A percentile compares a stretch with the other conserved stretches of the same genome.
Conservation (phyloP, 1,140 invertebrate genomes). For the Antheraea pernyi region DNA sequence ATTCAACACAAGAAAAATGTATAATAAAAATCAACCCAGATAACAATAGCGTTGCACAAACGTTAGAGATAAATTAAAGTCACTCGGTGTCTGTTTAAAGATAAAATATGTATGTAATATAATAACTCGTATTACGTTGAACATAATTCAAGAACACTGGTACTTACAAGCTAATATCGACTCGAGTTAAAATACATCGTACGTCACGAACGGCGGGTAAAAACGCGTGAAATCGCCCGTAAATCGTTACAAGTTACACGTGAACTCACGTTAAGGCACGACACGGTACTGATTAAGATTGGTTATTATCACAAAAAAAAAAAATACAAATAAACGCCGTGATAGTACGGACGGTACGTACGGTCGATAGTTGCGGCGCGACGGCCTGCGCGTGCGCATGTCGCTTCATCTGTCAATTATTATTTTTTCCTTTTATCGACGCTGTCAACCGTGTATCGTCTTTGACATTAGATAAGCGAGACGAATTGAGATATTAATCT, state of each 20-base stretch:
- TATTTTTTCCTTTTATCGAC: background rate
- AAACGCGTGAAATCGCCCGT: background rate
- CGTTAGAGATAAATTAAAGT: background rate
- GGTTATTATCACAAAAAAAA: constrained; percentile 13
- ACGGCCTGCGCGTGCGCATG: background rate
- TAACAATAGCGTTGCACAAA: background rate
- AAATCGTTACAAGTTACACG: background rate
- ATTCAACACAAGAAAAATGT: too few species aligned
- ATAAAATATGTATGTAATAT: background rate
- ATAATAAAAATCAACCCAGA: background rate
- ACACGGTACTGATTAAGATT: constrained; percentile 11
- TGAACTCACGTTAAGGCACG: constrained; percentile 7
- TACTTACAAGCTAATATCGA: too few species aligned
- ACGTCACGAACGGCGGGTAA: background rate
- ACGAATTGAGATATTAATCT: background rate
- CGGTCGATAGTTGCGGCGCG: background rate
- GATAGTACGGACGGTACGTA: background rate
- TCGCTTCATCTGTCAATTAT: background rate
- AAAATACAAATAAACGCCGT: constrained; percentile 13
- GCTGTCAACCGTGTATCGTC: background rate
- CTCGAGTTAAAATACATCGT: background rate
- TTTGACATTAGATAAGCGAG: background rate
- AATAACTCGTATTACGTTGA: too few species aligned
- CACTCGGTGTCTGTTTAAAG: background rate
- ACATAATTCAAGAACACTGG: background rate